Conservation (phyloP, 2,888 invertebrate species). For the Tholera decimalis region DNA sequence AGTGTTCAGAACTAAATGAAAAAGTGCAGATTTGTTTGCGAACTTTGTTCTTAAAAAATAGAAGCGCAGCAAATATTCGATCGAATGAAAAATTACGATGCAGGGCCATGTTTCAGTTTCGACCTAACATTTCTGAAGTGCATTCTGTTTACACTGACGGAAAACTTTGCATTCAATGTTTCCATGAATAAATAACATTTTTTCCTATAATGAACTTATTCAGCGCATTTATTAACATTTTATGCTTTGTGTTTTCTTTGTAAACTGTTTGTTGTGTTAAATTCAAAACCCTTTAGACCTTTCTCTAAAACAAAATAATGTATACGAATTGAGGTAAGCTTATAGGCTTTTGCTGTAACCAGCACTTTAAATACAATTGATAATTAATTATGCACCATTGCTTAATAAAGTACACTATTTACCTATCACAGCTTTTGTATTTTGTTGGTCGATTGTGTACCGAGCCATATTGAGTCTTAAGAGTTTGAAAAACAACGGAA, state of each 20-base stretch:
- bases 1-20: neutral
- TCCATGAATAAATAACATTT: neutral
- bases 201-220: neutral
- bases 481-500: too few species aligned
- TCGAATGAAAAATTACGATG: slow-evolving; percentile 1
- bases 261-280: too few species aligned
- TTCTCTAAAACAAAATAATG: neutral
- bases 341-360: slow-evolving; percentile 14
- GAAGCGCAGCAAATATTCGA: neutral
- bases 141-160: neutral
- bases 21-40: neutral
- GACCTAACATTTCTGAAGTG: neutral
- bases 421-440: neutral
- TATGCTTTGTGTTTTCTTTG: neutral
- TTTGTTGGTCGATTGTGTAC: neutral
- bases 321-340: neutral
- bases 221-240: neutral
- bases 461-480: neutral
- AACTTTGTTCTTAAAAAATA: slow-evolving; percentile 6
- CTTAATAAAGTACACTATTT: slow-evolving; percentile 4
- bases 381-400: too few species aligned
- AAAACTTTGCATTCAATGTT: neutral
- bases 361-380: too few species aligned
- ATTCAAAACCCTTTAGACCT: neutral
- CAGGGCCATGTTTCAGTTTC: neutral